Base-by-base conservation (phyloP, 2,888 invertebrate species). In the Parapristionchus giblindavisi region DNA sequence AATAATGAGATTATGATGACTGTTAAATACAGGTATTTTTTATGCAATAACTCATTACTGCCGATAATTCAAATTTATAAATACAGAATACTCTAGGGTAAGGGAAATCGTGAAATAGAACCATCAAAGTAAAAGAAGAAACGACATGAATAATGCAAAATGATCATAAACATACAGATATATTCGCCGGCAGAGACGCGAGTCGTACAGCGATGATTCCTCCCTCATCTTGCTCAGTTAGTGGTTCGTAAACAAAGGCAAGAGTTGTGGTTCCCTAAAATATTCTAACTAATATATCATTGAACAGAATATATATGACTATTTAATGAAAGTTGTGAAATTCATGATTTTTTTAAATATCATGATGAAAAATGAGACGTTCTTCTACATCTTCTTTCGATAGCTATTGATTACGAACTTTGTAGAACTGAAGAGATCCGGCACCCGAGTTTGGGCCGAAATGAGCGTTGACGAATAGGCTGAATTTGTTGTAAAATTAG, bases 141-240 rank as follows among this genome's bases (percentile, higher is more conserved):
- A n/a, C n/a, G n/a, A n/a, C n/a, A n/a, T n/a, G n/a, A n/a, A n/a
- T n/a, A n/a, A n/a, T n/a, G n/a, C n/a, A n/a, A n/a, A n/a, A n/a
- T n/a, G n/a, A n/a, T n/a, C n/a, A n/a, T n/a, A 40, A 43, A 76
- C 85, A 88, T 89, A 92, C 92, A 96, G 88, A 99, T 97, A 88
- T 93, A 98, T 86, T 93, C 92, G 51, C 98, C 98, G 71, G 96
- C 95, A 27, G 98, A 96, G 11, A 98, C 98, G 87, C 98, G n/a
- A n/a, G n/a, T n/a, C n/a, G n/a, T n/a, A 98, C 96, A 72, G 99
- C 90, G 54, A 99, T 91, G 4, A 99, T 95, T 79, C 99, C 99
- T 75, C 96, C 97, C 84, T 89, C 85, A 74, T 86, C 85, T 29
- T 77, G 43, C 56, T 70, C 70, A 29, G 83, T 85, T 21, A 80